Percentiles rank a stretch among this genome's conserved stretches.
Conservation (phyloP, 2,888 invertebrate genomes). For the Dexiosoma caninum region DNA sequence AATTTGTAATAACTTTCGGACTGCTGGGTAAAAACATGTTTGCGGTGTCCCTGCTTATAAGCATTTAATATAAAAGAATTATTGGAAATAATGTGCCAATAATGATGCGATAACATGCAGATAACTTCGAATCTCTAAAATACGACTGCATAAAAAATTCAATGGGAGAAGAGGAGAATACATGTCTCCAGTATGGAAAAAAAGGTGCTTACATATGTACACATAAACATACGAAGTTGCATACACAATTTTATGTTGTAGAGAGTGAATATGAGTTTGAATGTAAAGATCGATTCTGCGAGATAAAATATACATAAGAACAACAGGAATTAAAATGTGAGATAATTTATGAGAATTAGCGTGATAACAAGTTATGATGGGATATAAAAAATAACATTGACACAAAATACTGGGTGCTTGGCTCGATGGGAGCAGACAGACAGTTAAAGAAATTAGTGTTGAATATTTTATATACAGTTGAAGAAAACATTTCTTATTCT, state of each 20-base stretch:
- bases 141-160: too few relatives aligned
- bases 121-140: background rate
- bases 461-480: background rate
- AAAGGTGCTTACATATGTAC: too few relatives aligned
- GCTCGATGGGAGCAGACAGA: background rate
- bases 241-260: slow-evolving; percentile 5
- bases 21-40: too few relatives aligned
- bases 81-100: slow-evolving; percentile 12
- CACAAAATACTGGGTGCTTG: background rate
- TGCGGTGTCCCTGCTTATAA: too few relatives aligned
- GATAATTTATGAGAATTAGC: slow-evolving; percentile 59
- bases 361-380: slow-evolving; percentile 47
- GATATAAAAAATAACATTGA: slow-evolving; percentile 46
- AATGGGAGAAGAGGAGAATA: too few relatives aligned
- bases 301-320: slow-evolving; percentile 46
- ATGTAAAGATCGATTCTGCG: slow-evolving; percentile 35
- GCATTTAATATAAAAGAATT: too few relatives aligned
- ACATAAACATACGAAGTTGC: background rate
- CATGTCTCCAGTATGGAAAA: too few relatives aligned
- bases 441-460: background rate
- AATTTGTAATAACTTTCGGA: too few relatives aligned
- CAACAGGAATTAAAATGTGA: slow-evolving; percentile 34
- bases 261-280: background rate
- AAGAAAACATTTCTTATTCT: background rate
- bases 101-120: slow-evolving; percentile 34